Evolutionary conservation across 2,888 invertebrate species (phyloP).

Genomic region (Prosopocoilus inquinatus): DNA sequence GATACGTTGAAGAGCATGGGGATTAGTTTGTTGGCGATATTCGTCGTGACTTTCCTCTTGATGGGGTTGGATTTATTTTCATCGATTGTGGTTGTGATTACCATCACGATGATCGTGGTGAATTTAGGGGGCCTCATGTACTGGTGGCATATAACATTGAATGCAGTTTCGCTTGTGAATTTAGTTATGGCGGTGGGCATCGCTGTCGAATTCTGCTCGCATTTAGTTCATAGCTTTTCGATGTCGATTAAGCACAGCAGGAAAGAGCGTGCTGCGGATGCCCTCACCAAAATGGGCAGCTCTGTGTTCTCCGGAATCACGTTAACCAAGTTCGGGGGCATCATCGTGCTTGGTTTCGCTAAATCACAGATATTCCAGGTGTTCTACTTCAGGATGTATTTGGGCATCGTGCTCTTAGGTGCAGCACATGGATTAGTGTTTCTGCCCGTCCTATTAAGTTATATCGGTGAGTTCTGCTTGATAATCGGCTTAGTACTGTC

Average conservation of each 20-base stretch:
- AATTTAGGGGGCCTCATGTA: slow-evolving; percentile 96
- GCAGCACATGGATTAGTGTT: slow-evolving; percentile 97
- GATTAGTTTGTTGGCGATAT: slow-evolving; percentile 88
- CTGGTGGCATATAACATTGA: slow-evolving; percentile 92
- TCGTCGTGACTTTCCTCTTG: slow-evolving; percentile 86
- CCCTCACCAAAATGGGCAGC: slow-evolving; percentile 80
- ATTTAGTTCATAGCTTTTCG: slow-evolving; percentile 90
- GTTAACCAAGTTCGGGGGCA: slow-evolving; percentile 96
- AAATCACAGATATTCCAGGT: slow-evolving; percentile 94
- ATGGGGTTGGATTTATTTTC: slow-evolving; percentile 94
- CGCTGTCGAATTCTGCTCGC: slow-evolving; percentile 97
- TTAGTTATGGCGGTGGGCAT: slow-evolving; percentile 98
- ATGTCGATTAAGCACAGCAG: slow-evolving; percentile 71
- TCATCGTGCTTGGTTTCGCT: slow-evolving; percentile 93
- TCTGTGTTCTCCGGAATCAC: slow-evolving; percentile 98
- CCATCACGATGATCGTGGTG: slow-evolving; percentile 90
- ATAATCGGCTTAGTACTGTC: slow-evolving; percentile 20
- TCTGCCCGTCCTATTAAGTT: slow-evolving; percentile 94
- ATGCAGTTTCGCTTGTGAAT: slow-evolving; percentile 96
- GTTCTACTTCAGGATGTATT: slow-evolving; percentile 61
- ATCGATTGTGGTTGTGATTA: slow-evolving; percentile 82
- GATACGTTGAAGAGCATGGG: slow-evolving; percentile 86
- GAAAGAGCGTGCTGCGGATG: slow-evolving; percentile 75
- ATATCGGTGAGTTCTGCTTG: slow-evolving; percentile 73
- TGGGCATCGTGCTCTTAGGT: slow-evolving; percentile 95